A percentile compares a stretch with the other conserved stretches of the same genome.
phyloP scores from a whole-genome alignment of 2,888 invertebrate species.

The Apamea sordens region DNA sequence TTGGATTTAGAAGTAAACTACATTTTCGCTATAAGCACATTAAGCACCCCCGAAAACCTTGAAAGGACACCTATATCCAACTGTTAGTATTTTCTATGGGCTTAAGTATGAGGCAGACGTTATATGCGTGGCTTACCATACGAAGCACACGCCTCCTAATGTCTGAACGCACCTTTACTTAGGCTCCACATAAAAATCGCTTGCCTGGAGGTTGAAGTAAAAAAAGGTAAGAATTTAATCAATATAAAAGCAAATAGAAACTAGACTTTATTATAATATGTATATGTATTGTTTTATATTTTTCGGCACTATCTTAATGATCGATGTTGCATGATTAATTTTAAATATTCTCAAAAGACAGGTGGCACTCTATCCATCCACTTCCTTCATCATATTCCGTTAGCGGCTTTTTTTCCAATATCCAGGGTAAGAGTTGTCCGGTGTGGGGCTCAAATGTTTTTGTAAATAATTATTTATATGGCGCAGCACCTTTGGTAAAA shows the following conservation, averaged over 20 bases:
- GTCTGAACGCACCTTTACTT: no score
- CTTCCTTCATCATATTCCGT: conserved; percentile 29
- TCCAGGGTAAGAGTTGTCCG: conserved; percentile 57
- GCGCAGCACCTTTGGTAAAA: neutral
- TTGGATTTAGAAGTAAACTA: neutral
- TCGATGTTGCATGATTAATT: conserved; percentile 31
- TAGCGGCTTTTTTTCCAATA: conserved; percentile 30
- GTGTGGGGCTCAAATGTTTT: neutral
- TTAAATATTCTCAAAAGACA: neutral
- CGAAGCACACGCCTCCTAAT: no score
- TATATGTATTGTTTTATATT: neutral
- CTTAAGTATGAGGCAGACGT: no score
- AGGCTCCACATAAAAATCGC: neutral
- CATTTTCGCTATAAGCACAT: neutral
- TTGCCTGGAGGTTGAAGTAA: neutral
- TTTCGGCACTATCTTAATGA: neutral
- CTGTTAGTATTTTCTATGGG: no score
- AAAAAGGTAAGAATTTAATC: conserved; percentile 17
- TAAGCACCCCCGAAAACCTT: neutral
- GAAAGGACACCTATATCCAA: neutral
- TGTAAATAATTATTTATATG: conserved; percentile 21
- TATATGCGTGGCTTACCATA: no score
- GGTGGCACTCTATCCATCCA: conserved; percentile 22
- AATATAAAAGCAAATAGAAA: no score
- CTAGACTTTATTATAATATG: neutral